Percentiles rank a stretch among this genome's conserved stretches.
Evolutionary conservation across 2,888 invertebrate genomes (phyloP).

Genomic region (Anthoptus insignis): DNA sequence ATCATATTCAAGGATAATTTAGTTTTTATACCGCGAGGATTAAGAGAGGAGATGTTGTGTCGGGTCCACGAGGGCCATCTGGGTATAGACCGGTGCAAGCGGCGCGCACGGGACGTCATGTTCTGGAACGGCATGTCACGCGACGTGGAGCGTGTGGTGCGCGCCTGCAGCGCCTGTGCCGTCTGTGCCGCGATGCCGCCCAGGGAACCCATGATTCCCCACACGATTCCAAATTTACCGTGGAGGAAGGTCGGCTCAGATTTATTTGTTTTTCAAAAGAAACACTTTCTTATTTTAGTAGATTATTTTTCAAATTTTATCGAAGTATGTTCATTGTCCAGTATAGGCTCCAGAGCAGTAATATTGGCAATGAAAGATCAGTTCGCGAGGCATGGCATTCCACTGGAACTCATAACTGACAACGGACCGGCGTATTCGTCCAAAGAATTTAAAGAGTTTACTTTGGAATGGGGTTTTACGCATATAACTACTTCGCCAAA

Average conservation of each 20-base stretch:
- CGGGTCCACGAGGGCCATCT: constrained; percentile 53
- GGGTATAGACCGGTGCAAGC: constrained; percentile 52
- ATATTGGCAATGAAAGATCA: constrained; percentile 41
- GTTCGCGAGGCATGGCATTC: constrained; percentile 45
- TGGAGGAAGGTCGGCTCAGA: background rate
- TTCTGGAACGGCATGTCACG: constrained; percentile 53
- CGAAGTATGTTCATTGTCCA: constrained; percentile 34
- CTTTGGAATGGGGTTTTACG: constrained; percentile 31
- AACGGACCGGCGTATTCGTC: constrained; percentile 43
- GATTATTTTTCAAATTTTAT: constrained; percentile 43
- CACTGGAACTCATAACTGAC: constrained; percentile 44
- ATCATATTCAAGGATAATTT: background rate
- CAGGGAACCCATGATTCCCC: constrained; percentile 42
- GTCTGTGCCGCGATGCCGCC: constrained; percentile 36
- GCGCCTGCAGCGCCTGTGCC: constrained; percentile 46
- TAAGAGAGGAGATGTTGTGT: constrained; percentile 44
- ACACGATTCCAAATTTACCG: constrained; percentile 18
- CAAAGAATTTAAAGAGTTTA: constrained; percentile 40
- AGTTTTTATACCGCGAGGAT: background rate
- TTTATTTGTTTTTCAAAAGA: constrained; percentile 19
- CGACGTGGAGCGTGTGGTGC: constrained; percentile 48
- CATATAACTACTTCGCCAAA: constrained; percentile 40
- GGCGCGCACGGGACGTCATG: constrained; percentile 52
- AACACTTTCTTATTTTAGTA: constrained; percentile 44
- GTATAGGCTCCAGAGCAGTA: constrained; percentile 22